Conservation (phyloP, 1,140 invertebrate species). For the Ericerus pela region DNA sequence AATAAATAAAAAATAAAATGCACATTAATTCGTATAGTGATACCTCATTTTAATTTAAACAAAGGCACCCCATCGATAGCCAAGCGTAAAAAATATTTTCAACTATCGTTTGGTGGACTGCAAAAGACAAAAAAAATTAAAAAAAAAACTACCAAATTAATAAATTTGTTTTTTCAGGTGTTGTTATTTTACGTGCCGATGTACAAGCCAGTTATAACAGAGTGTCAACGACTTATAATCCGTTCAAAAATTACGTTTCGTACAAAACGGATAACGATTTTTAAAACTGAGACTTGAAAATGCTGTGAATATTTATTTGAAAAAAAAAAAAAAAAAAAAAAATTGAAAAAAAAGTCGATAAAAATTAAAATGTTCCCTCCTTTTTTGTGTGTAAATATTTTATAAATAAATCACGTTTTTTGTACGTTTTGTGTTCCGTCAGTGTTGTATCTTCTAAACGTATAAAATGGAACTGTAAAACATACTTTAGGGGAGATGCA, state of each 20-base stretch:
- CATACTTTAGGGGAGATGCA: no score
- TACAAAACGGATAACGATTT: slow-evolving; percentile 6
- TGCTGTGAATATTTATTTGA: slow-evolving; percentile 11
- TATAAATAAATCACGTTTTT: no score
- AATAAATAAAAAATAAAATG: slow-evolving; percentile 19
- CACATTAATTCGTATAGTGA: not conserved
- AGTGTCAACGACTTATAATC: slow-evolving; percentile 38
- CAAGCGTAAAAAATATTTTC: not conserved
- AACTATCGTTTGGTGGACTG: not conserved
- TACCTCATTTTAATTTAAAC: not conserved
- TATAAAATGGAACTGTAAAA: no score
- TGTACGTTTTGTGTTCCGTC: no score
- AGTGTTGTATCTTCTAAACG: no score
- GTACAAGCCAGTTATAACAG: slow-evolving; percentile 43
- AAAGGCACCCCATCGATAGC: not conserved
- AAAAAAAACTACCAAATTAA: not conserved
- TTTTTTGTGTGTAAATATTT: no score
- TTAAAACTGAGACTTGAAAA: not conserved
- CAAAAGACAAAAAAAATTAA: no score
- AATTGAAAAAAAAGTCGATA: no score
- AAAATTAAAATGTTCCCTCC: no score
- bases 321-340: no score
- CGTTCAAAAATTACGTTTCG: slow-evolving; percentile 29
- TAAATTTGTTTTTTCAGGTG: slow-evolving; percentile 36
- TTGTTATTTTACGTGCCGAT: slow-evolving; percentile 67